These are phyloP conservation scores for Centruroides sculpturatus DNA, from an alignment of 1,140 invertebrate species.

Conservation along the genomic window DNA sequence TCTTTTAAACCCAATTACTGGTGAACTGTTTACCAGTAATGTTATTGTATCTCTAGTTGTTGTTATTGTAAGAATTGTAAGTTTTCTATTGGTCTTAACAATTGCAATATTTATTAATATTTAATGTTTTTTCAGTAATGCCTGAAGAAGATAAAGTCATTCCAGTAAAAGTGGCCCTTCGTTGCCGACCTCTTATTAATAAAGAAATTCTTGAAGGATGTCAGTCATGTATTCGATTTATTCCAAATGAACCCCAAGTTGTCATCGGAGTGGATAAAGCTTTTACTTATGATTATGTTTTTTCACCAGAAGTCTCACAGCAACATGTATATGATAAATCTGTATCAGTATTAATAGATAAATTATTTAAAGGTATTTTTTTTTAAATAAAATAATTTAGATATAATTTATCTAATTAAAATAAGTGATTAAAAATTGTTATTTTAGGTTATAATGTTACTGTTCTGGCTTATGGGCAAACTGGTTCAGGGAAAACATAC, in stretches of 20 bases:
- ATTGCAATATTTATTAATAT: no score
- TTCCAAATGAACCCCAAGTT: conserved; percentile 71
- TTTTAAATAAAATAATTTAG: not conserved
- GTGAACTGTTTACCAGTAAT: no score
- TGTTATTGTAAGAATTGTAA: no score
- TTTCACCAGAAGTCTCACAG: conserved; percentile 51
- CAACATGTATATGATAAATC: conserved; percentile 64
- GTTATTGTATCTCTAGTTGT: no score
- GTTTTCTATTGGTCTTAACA: no score
- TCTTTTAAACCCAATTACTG: no score
- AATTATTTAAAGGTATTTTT: conserved; percentile 57
- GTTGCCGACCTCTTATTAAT: not conserved
- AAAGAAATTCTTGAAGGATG: not conserved
- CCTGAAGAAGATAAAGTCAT: not conserved
- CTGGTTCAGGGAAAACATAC: conserved; percentile 75
- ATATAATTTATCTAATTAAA: not conserved
- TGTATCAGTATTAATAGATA: conserved; percentile 67
- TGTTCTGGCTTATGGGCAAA: conserved; percentile 91
- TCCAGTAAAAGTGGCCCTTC: not conserved
- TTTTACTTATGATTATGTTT: conserved; percentile 95
- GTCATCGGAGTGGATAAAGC: conserved; percentile 82
- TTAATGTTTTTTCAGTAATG: no score
- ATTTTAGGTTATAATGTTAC: conserved; percentile 82
- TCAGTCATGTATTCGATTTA: conserved; percentile 40
- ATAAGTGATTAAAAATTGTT: conserved; percentile 21